These are phyloP conservation scores for Dendrocincla fuliginosa DNA, from an alignment of 2,797 vertebrate species.

Conservation along the genomic window DNA sequence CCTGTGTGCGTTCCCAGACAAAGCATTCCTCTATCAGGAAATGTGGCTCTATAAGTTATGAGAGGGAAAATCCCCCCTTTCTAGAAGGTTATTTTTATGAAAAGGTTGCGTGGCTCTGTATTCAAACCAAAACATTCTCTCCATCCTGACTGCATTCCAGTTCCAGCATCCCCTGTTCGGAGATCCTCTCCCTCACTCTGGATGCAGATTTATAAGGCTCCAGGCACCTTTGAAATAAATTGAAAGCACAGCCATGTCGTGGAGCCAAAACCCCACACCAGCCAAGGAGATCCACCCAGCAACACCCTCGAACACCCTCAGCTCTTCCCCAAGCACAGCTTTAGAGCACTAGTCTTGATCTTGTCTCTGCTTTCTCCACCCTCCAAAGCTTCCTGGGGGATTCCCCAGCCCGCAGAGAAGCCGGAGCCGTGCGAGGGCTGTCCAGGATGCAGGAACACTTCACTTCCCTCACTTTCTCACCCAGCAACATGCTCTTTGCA, in stretches of 20 bases:
- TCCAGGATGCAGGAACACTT: background rate
- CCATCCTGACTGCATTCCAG: background rate
- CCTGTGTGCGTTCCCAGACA: background rate
- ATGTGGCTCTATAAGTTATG: background rate
- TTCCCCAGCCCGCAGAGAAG: conserved; percentile 21
- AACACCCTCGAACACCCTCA: conserved; percentile 60
- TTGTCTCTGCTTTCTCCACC: conserved; percentile 44
- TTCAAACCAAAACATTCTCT: conserved; percentile 6
- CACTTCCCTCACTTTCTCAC: background rate
- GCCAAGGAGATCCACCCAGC: conserved; percentile 65
- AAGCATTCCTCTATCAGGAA: background rate
- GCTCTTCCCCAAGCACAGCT: conserved; percentile 49
- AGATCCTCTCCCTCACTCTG: conserved; percentile 39
- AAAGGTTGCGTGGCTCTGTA: background rate
- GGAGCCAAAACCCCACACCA: conserved; percentile 52
- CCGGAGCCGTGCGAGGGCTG: background rate
- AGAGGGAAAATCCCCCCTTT: background rate
- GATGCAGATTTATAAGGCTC: conserved; percentile 68
- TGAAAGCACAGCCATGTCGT: conserved; percentile 56
- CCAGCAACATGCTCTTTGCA: background rate
- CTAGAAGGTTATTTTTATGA: background rate
- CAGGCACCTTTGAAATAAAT: conserved; percentile 67
- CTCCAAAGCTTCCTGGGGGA: conserved; percentile 52
- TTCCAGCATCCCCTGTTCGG: background rate
- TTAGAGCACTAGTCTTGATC: conserved; percentile 24